These are phyloP conservation scores for Linepithema humile DNA, from an alignment of 1,140 invertebrate genomes.

Conservation along the genomic window DNA sequence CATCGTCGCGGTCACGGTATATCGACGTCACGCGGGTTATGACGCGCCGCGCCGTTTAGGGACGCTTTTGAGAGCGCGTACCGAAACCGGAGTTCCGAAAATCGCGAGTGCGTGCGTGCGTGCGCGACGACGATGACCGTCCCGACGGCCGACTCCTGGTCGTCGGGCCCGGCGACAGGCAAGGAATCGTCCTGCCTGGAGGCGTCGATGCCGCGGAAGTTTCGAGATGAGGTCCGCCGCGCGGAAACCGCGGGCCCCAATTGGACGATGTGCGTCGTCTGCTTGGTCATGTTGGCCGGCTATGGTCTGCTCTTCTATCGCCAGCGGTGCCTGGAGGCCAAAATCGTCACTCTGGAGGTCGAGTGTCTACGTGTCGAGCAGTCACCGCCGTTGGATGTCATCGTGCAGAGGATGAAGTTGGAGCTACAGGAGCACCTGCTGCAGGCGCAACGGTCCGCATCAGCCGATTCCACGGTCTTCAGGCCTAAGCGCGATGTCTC, in stretches of 20 bases:
- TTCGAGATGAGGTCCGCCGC: constrained; percentile 63
- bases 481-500: constrained; percentile 75
- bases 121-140: constrained; percentile 41
- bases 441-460: constrained; percentile 5
- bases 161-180: constrained; percentile 45
- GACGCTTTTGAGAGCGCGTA: constrained; percentile 37
- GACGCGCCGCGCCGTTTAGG: constrained; percentile 61
- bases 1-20: not conserved
- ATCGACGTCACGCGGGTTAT: constrained; percentile 59
- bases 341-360: constrained; percentile 77
- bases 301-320: constrained; percentile 79
- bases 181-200: constrained; percentile 46
- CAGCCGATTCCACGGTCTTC: constrained; percentile 64
- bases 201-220: constrained; percentile 72
- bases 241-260: constrained; percentile 59
- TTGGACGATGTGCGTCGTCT: constrained; percentile 79
- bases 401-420: constrained; percentile 72
- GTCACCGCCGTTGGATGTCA: constrained; percentile 46
- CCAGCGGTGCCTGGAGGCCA: constrained; percentile 77
- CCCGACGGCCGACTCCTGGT: constrained; percentile 51
- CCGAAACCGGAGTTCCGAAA: not conserved
- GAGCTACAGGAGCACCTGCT: constrained; percentile 71
- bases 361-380: constrained; percentile 58
- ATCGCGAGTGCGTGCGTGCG: constrained; percentile 55
- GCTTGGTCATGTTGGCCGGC: constrained; percentile 77